Base-by-base conservation (phyloP, 2,888 invertebrate species). In the Acrobasis suavella region DNA sequence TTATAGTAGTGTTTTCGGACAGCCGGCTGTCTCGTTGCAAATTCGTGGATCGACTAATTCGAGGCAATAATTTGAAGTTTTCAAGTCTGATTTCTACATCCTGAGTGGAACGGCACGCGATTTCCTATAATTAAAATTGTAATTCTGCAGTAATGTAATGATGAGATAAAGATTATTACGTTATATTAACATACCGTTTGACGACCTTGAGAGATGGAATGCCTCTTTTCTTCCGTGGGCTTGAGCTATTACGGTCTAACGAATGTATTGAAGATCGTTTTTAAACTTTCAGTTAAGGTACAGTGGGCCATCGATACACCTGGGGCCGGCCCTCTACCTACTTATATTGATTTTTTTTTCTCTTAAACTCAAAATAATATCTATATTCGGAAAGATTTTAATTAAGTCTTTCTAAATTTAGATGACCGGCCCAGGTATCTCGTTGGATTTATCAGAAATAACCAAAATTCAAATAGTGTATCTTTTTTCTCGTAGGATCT, bases 41-140 rank as follows among this genome's bases (percentile, higher is more conserved):
- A 50, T 37, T 17, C 62, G 15, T 42, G 61, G 54, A 54, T 16
- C 46, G 32, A 61, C 61, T 61, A 51, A 60, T 58, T 49, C 22
- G 39, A 49, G 1, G 7, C 17, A 32, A 32, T 61, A 49, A 46
- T 55, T 46, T 54, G 32, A n/a, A 49, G 50, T 54, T 49, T 55
- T 32, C 38, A 50, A 14, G 37, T 75, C 64, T 49, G 74, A 77
- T 81, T 81, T 77, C 78, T 75, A 78, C 78, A 77, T 69, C 62
- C 70, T 71, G 70, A 46, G 42, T 58, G 49, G 15, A 77, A 76
- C 73, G 73, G 73, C 72, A 70, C 42, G 67, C 64, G 62, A 67
- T 73, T 77, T 82, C 74, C 74, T 74, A 73, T 74, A 74, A 78
- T 81, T 77, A 78, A 69, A 64, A 64, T 16, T 8, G 38, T 55